Evolutionary conservation across 30 jellyfish, hydroid and myxozoan species (phyloP).

Genomic region (Hydractinia echinata): DNA sequence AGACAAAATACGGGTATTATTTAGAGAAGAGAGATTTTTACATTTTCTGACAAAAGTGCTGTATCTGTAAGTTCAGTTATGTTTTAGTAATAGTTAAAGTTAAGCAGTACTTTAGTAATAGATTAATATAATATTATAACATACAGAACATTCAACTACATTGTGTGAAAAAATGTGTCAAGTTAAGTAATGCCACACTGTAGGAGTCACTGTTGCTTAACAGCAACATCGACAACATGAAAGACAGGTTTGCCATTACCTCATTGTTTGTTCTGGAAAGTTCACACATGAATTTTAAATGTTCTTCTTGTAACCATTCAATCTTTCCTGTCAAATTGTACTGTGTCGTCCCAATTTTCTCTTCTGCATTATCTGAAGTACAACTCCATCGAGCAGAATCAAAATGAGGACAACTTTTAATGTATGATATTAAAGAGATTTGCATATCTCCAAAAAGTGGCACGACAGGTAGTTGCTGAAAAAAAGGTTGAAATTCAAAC

Average conservation of each 20-base stretch:
- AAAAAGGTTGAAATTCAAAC: not conserved
- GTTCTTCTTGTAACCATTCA: conserved; percentile 86
- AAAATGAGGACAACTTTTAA: conserved; percentile 84
- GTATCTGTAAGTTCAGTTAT: too few relatives aligned
- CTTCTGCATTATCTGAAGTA: conserved; percentile 95
- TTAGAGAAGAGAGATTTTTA: too few relatives aligned
- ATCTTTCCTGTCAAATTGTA: conserved; percentile 77
- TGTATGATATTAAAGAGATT: conserved; percentile 70
- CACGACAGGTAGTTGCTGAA: conserved; percentile 90
- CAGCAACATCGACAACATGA: too few relatives aligned
- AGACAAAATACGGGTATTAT: too few relatives aligned
- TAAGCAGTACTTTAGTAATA: too few relatives aligned
- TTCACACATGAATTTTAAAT: conserved; percentile 83
- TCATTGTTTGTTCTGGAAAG: conserved; percentile 84
- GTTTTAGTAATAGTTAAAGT: too few relatives aligned
- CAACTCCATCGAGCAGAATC: conserved; percentile 90
- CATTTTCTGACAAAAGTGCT: too few relatives aligned
- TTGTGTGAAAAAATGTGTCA: too few relatives aligned
- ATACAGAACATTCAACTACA: too few relatives aligned
- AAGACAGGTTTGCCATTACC: conserved; percentile 6
- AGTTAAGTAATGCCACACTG: too few relatives aligned
- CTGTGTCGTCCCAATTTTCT: conserved; percentile 75
- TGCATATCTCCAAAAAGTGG: conserved; percentile 98
- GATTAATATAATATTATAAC: too few relatives aligned
- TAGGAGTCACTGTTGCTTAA: too few relatives aligned